Percentiles rank a stretch among this genome's conserved stretches.
Evolutionary conservation across 53 echinoderm and acorn worm genomes (phyloP).

Genomic region (Echinometra lucunter): DNA sequence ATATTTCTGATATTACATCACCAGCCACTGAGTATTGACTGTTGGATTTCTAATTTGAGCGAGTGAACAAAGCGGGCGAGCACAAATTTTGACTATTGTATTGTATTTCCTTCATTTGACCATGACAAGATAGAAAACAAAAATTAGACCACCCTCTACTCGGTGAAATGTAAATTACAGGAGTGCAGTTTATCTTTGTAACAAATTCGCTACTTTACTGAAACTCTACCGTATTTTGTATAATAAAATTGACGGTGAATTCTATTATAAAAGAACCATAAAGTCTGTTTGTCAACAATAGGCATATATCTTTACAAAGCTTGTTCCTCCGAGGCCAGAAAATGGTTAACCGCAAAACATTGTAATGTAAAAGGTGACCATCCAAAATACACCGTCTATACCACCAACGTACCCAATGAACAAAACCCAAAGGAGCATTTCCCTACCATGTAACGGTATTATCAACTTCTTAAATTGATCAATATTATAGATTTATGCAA

Average conservation of each 20-base stretch:
- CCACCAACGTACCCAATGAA: background rate
- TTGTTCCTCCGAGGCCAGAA: background rate
- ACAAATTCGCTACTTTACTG: too few relatives aligned
- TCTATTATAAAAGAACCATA: constrained; percentile 5
- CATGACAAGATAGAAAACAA: too few relatives aligned
- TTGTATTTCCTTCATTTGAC: too few relatives aligned
- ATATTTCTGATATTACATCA: too few relatives aligned
- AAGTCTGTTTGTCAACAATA: constrained; percentile 26
- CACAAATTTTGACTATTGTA: too few relatives aligned
- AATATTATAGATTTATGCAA: constrained; percentile 79
- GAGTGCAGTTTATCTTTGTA: too few relatives aligned
- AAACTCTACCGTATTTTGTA: too few relatives aligned
- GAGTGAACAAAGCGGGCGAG: too few relatives aligned
- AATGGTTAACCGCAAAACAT: constrained; percentile 30
- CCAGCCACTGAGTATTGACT: too few relatives aligned
- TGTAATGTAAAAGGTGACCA: background rate
- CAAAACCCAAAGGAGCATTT: background rate
- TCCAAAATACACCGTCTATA: background rate
- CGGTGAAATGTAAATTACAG: too few relatives aligned
- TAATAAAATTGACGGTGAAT: background rate
- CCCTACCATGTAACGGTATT: background rate
- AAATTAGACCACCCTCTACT: too few relatives aligned
- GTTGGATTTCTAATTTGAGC: too few relatives aligned
- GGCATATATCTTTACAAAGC: background rate
- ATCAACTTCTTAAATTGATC: constrained; percentile 60